Evolutionary conservation across 2,113 vertebrate species (phyloP), one percentile per base, ranked within the genome.

Genomic region (Lethenteron reissneri): DNA sequence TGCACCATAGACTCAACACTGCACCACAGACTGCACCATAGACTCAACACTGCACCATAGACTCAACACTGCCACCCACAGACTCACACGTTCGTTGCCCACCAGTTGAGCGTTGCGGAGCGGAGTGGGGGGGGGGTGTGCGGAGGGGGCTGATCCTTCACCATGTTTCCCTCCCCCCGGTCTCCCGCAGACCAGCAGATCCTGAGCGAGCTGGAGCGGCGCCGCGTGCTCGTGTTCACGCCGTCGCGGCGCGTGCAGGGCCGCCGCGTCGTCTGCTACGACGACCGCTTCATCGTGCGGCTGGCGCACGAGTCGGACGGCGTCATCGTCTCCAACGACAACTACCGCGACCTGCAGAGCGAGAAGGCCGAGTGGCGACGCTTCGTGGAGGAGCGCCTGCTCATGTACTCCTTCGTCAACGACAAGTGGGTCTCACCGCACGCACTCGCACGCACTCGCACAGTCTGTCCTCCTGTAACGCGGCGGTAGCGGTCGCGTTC

Each of bases 371-470:
- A 96, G 77, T 99, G n/a, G 92, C 95, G 92, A 81, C n/a, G 84
- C 8, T 95, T n/a, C n/a, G 94, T 99, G 0, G 92, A 99, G 79
- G 90, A 96, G 76, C 80, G 86, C 1, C 81, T 99, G 70, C 86
- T 97, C 60, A 99, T 99, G 94, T 99, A 88, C 25, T 96, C 92
- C 56, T 99, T n/a, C n/a, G 91, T 91, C 12, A n/a, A 88, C 0
- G 91, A 99, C 84, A 97, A 91, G 94, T 99, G 82, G 1, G 86
- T 73, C 13, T n/a, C 41, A 58, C n/a, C 8, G n/a, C 57, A 12
- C 25, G n/a, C n/a, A n/a, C n/a, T n/a, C n/a, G n/a, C n/a, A n/a
- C n/a, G n/a, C n/a, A n/a, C n/a, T n/a, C n/a, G n/a, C n/a, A n/a
- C n/a, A n/a, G n/a, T n/a, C n/a, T n/a, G n/a, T n/a, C n/a, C n/a